These are phyloP conservation scores for Coccyzus lansbergi DNA, from an alignment of 2,797 vertebrate species.

Conservation along the genomic window DNA sequence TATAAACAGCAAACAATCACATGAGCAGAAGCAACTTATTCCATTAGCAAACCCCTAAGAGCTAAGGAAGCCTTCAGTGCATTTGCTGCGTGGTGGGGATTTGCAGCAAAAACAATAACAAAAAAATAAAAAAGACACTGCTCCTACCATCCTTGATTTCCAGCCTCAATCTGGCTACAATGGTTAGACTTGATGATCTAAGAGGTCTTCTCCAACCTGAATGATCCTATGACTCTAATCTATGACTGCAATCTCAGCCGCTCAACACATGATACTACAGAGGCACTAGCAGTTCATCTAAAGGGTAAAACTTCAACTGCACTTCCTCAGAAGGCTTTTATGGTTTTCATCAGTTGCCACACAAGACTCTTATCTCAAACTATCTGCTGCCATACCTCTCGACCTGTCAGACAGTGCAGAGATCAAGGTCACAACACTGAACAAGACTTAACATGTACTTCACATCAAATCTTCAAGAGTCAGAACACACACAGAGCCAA, in stretches of 20 bases:
- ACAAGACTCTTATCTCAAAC: background rate
- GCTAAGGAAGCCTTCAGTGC: background rate
- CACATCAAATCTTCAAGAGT: background rate
- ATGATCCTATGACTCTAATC: too few species aligned
- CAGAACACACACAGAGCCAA: background rate
- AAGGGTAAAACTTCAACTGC: background rate
- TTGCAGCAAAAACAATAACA: background rate
- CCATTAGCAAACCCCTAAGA: background rate
- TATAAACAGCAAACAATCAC: background rate
- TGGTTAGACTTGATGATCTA: too few species aligned
- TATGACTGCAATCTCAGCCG: background rate
- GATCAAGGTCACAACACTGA: background rate
- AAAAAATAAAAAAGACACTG: background rate
- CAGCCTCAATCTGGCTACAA: background rate
- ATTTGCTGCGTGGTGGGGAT: background rate
- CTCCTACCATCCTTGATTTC: background rate
- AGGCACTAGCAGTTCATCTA: background rate
- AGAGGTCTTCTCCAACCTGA: too few species aligned
- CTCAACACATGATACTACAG: background rate
- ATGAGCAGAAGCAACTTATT: background rate
- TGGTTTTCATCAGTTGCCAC: background rate
- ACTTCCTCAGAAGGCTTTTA: background rate
- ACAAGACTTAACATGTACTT: background rate
- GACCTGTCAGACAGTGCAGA: background rate
- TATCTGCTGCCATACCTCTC: background rate